Base-by-base conservation (phyloP, 1,140 invertebrate genomes). In the Cephus cinctus region DNA sequence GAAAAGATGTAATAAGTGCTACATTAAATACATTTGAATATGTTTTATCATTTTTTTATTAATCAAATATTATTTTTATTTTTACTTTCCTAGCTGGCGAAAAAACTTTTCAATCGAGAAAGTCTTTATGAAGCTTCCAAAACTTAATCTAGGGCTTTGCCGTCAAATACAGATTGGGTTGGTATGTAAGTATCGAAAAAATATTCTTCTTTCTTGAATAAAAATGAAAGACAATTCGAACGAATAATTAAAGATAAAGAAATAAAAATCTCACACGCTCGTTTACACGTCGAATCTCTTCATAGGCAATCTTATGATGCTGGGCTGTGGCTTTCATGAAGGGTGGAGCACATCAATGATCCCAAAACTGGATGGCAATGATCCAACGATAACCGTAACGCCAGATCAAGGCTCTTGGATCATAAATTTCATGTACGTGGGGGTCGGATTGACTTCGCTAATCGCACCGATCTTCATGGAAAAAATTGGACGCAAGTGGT, bases 401-500 rank as follows among this genome's bases (percentile, higher is more conserved):
- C 39, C 42, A 9, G 40, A 65, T 38, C 56, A 74, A 39, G 47
- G 63, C 6, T 62, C 56, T n/a, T 66, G 69, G 61, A 48, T 72
- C 5, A 66, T 76, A 36, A 75, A 75, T 59, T 54, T 74, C 20
- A 51, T 76, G 55, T 75, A 75, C 44, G 56, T 74, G 1, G 74
- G 74, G 4, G 63, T 72, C 14, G 69, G 61, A 4, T 41, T 77
- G 0, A 72, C 72, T 18, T 67, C 73, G n/a, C 12, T 73, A 11
- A 54, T 63, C 47, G 85, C 41, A 79, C 79, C 59, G 32, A 27
- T 79, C 19, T 39, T 71, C 12, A 75, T 84, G 60, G 82, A 85
- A 54, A 76, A 75, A 38, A 61, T 81, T 45, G 84, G 84, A 5
- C 61, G 84, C 31, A 83, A 80, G 59, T 58, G 67, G 35, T 79